Conservation (phyloP, 2,888 invertebrate species). For the Melanophora roralis region DNA sequence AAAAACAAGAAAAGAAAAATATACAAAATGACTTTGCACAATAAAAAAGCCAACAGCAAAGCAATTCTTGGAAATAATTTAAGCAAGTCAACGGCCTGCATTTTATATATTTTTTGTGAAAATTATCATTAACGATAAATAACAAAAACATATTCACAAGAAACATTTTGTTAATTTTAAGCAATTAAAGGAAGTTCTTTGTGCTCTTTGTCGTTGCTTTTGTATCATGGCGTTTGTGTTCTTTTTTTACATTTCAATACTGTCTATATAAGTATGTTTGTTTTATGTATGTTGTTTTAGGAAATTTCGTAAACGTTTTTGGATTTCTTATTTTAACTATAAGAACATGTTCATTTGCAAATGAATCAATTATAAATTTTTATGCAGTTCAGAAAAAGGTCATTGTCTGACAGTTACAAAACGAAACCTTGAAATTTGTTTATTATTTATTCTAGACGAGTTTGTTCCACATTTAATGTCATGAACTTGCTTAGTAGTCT, state of each 20-base stretch:
- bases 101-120: slow-evolving; percentile 7
- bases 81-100: slow-evolving; percentile 48
- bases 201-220: slow-evolving; percentile 1
- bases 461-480: not conserved
- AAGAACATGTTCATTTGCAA: slow-evolving; percentile 23
- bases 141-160: slow-evolving; percentile 4
- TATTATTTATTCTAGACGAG: not conserved
- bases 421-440: slow-evolving; percentile 15
- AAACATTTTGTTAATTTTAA: slow-evolving; percentile 38
- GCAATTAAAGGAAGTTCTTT: slow-evolving; percentile 59
- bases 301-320: slow-evolving; percentile 25
- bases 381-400: slow-evolving; percentile 14
- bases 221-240: not conserved
- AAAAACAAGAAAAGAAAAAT: not conserved
- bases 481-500: not conserved
- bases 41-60: not conserved
- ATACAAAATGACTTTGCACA: not conserved
- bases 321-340: not conserved
- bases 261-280: not conserved
- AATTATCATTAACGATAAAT: slow-evolving; percentile 41
- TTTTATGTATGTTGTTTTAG: slow-evolving; percentile 27
- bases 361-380: slow-evolving; percentile 2
- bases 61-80: slow-evolving; percentile 20
- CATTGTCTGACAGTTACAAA: slow-evolving; percentile 13
- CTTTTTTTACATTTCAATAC: slow-evolving; percentile 1